phyloP scores from a whole-genome alignment of 2,113 vertebrate genomes.

The cat (Felis catus) region DNA sequence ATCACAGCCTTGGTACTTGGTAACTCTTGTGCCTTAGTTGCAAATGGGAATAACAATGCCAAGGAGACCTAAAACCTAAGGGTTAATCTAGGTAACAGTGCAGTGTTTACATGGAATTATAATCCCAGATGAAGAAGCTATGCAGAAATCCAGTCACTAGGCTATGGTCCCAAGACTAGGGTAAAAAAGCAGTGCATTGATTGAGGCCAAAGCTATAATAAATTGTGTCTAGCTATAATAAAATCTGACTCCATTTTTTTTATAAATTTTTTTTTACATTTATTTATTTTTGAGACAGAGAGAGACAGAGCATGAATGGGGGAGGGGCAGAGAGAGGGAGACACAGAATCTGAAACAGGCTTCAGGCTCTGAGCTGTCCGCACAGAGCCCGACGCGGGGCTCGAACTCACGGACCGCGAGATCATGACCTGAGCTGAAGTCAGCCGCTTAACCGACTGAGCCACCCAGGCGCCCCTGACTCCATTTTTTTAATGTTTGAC shows the following conservation, averaged over 20 bases:
- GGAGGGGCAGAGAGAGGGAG: too few species aligned
- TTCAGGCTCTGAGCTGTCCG: too few species aligned
- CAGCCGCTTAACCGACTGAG: too few species aligned
- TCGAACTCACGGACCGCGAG: too few species aligned
- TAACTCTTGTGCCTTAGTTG: background rate
- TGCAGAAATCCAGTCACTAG: background rate
- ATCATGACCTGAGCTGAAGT: too few species aligned
- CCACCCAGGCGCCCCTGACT: background rate
- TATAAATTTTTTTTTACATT: too few species aligned
- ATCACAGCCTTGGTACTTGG: background rate
- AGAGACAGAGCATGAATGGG: too few species aligned
- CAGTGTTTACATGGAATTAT: background rate
- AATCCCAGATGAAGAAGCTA: background rate
- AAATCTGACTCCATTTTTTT: background rate
- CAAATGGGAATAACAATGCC: background rate
- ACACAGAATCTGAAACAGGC: too few species aligned
- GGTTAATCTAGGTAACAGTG: background rate
- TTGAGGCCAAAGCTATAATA: background rate
- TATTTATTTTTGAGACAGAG: too few species aligned
- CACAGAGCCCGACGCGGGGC: too few species aligned
- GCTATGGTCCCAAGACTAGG: background rate
- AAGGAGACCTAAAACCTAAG: background rate
- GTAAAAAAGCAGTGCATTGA: background rate
- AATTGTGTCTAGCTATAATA: background rate
- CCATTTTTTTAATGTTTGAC: background rate